Conservation (phyloP, 2,888 invertebrate species). For the Drosophila cognata region DNA sequence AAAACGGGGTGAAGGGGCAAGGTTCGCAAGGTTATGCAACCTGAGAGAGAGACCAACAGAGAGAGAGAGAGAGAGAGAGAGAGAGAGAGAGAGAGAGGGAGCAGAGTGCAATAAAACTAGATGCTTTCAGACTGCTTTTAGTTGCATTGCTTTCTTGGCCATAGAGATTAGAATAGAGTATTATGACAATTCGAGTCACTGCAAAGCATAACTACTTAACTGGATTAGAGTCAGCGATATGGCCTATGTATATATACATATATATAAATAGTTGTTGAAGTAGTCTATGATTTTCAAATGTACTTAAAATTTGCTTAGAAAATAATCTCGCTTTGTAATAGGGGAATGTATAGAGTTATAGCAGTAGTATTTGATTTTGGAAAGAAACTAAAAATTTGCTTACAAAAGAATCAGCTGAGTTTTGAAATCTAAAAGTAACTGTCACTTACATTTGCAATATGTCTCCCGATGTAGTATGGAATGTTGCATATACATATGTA, state of each 20-base stretch:
- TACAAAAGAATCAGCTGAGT: neutral
- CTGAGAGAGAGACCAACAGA: neutral
- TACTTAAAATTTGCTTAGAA: neutral
- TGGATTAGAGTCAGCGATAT: neutral
- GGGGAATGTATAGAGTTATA: neutral
- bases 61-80: neutral
- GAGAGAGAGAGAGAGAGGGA: neutral
- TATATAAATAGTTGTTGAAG: neutral
- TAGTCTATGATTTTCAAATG: neutral
- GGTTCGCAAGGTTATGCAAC: neutral
- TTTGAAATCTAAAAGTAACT: neutral
- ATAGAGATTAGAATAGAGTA: slow-evolving; percentile 47
- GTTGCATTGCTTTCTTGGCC: slow-evolving; percentile 42
- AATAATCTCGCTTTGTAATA: neutral
- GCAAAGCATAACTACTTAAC: slow-evolving; percentile 1
- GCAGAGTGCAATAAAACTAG: slow-evolving; percentile 11
- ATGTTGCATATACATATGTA: too few relatives aligned
- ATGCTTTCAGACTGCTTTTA: slow-evolving; percentile 29
- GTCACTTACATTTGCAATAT: neutral
- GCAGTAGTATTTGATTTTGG: neutral
- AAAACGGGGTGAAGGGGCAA: neutral
- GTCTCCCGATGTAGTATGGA: neutral
- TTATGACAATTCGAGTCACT: slow-evolving; percentile 23
- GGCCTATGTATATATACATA: neutral
- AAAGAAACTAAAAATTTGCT: neutral